phyloP scores from a whole-genome alignment of 2,888 invertebrate species.

The Mythimna impura region DNA sequence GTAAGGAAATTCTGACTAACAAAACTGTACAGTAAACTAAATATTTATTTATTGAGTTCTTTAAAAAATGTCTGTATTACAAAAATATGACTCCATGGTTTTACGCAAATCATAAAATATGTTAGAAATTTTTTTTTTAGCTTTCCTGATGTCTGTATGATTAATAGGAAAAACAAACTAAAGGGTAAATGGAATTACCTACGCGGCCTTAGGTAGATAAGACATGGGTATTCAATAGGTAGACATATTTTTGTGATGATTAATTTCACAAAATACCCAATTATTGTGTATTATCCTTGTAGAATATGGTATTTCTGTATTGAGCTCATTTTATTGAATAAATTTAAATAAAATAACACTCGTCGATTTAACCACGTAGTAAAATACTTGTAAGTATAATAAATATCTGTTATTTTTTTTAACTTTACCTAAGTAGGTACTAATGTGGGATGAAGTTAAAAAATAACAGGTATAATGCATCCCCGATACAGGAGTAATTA shows the following conservation, averaged over 20 bases:
- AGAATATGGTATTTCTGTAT: conserved; percentile 12
- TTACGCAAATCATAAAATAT: conserved; percentile 15
- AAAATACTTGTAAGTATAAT: too few relatives aligned
- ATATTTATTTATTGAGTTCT: too few relatives aligned
- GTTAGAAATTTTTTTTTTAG: neutral
- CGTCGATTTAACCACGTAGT: neutral
- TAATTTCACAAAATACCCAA: conserved; percentile 36
- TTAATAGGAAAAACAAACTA: conserved; percentile 13
- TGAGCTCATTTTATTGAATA: neutral
- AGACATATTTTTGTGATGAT: neutral
- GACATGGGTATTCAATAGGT: conserved; percentile 4
- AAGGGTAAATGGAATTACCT: conserved; percentile 14
- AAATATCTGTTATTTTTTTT: too few relatives aligned
- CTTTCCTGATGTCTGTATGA: conserved; percentile 30
- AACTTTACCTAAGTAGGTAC: too few relatives aligned
- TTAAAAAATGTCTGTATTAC: neutral
- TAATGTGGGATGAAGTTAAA: too few relatives aligned
- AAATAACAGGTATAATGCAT: too few relatives aligned
- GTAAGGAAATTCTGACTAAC: too few relatives aligned
- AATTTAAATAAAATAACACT: conserved; percentile 6
- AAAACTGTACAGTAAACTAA: too few relatives aligned
- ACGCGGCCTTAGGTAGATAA: neutral
- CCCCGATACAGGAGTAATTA: too few relatives aligned
- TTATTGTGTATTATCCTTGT: conserved; percentile 29
- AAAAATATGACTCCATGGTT: conserved; percentile 1